A percentile compares a stretch with the other conserved stretches of the same genome.
These are phyloP conservation scores for Cancer borealis DNA, from an alignment of 2,888 invertebrate genomes.

Conservation along the genomic window DNA sequence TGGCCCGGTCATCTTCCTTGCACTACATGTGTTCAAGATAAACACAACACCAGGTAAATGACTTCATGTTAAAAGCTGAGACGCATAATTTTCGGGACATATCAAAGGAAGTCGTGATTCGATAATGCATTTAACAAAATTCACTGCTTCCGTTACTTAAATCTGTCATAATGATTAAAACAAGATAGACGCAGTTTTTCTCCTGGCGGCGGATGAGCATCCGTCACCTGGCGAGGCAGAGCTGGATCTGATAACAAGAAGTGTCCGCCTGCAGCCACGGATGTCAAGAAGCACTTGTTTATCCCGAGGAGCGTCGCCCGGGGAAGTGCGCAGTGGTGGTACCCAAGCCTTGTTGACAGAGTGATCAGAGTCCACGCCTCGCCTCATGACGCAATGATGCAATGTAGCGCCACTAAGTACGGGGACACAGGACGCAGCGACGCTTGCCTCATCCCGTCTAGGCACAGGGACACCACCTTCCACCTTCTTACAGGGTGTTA, in stretches of 20 bases:
- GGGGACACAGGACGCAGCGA: neutral
- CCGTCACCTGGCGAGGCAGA: constrained; percentile 11
- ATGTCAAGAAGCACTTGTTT: neutral
- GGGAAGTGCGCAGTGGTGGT: constrained; percentile 8
- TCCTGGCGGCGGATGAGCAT: constrained; percentile 10
- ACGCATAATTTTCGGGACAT: neutral
- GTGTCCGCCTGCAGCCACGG: neutral
- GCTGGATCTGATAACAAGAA: neutral
- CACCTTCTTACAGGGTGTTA: neutral
- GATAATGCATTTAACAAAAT: neutral
- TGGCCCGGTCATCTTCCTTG: constrained; percentile 27
- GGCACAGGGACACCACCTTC: neutral
- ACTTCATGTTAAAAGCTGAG: neutral
- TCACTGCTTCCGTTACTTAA: neutral
- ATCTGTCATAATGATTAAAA: neutral
- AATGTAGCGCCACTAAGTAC: neutral
- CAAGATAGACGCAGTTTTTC: neutral
- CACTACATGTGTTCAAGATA: neutral
- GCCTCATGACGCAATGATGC: constrained; percentile 12
- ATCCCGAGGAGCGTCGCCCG: neutral
- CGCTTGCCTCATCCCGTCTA: neutral
- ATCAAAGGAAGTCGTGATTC: neutral
- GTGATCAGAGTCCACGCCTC: constrained; percentile 6
- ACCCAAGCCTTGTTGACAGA: neutral
- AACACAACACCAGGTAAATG: neutral